Base-by-base conservation (phyloP, 92 coral and sea anemone genomes). In the Porites cylindrica region DNA sequence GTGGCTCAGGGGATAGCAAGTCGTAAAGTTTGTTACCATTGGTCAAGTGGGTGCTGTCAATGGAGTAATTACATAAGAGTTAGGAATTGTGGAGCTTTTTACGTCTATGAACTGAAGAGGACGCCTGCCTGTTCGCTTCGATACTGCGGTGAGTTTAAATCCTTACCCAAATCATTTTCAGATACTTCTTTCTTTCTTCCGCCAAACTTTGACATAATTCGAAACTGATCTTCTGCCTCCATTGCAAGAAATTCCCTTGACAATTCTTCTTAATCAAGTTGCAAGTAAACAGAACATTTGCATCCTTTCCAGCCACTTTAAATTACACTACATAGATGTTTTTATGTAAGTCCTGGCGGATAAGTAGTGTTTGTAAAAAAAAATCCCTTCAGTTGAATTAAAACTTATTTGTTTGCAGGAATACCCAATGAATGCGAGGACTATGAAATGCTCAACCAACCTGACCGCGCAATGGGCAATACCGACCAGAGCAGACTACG, bases 21-120 rank as follows among this genome's bases (percentile, higher is more conserved):
- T 54, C 79, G 65, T 3, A 19, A 19, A 19, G 79, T 75, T 58
- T 75, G 79, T 24, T 75, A 52, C 12, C 65, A 66, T 32, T 79
- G 83, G 83, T 32, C 58, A 51, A 79, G 65, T 47, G 50, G 43
- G 1, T 79, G 83, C 60, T 80, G 84, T 80, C 6, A 18, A 1
- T 79, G 72, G 72, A 43, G 43, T 8, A 79, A 79, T 51, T 23
- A 66, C 18, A 79, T 79, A 1, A 79, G 51, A 12, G 83, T 79
- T 0, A 79, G 20, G 56, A 79, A 79, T 8, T 79, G 83, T 61
- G 81, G 81, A 56, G 81, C 69, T 10, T 77, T 20, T 77, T 77
- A 54, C 69, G 67, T 77, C 52, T 77, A 77, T 21, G 69, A 77
- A 53, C 66, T 77, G 21, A 67, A 77, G 17, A 77, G 61, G 50